Evolutionary conservation across 1,140 invertebrate species (phyloP).

Genomic region (Ips typographus): DNA sequence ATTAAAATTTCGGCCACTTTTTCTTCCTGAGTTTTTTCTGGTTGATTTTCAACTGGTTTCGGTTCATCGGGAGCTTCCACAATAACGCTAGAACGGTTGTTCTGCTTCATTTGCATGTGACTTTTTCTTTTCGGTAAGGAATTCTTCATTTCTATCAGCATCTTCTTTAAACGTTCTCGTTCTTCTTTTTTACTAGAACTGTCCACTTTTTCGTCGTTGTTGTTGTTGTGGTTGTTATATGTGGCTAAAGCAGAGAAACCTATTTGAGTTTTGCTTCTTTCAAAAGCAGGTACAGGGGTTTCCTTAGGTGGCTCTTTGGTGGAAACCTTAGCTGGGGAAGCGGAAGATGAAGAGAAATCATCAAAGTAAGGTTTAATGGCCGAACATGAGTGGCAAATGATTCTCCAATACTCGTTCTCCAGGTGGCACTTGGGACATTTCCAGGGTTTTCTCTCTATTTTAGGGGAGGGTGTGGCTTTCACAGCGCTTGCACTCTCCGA

Average conservation of each 20-base stretch:
- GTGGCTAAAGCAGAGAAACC: conserved; percentile 44
- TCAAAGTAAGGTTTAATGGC: conserved; percentile 52
- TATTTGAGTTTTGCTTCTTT: conserved; percentile 50
- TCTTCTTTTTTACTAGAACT: conserved; percentile 52
- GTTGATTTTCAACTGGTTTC: conserved; percentile 17
- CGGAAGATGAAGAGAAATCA: conserved; percentile 41
- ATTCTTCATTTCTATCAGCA: conserved; percentile 68
- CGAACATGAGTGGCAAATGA: conserved; percentile 60
- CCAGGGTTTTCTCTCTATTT: conserved; percentile 52
- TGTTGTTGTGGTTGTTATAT: conserved; percentile 38
- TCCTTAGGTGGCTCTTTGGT: conserved; percentile 29
- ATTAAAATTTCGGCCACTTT: conserved; percentile 44
- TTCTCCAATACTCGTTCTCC: conserved; percentile 59
- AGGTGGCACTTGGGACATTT: conserved; percentile 58
- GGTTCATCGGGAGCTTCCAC: conserved; percentile 43
- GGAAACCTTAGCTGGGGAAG: conserved; percentile 15
- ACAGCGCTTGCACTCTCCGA: conserved; percentile 46
- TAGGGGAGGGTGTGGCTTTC: conserved; percentile 43
- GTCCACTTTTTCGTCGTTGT: conserved; percentile 30
- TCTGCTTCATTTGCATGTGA: conserved; percentile 40
- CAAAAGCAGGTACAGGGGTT: conserved; percentile 30
- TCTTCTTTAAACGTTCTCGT: conserved; percentile 59
- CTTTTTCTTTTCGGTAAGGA: conserved; percentile 59
- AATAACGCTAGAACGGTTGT: conserved; percentile 44
- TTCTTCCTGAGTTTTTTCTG: conserved; percentile 41